phyloP scores from a whole-genome alignment of 2,888 invertebrate genomes.

The Andrena bucephala region DNA sequence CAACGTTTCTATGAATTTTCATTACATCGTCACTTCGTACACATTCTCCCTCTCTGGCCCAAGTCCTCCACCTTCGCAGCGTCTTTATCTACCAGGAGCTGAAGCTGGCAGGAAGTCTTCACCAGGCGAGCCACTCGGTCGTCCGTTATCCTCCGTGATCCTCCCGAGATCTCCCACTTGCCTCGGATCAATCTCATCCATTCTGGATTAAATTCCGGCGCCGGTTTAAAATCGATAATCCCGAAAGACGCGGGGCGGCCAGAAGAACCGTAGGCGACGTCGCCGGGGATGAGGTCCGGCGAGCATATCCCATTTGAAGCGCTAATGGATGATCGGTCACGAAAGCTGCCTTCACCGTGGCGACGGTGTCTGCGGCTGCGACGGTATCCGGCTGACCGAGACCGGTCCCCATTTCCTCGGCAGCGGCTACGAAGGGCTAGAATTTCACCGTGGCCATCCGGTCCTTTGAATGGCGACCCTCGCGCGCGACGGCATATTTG shows the following conservation, averaged over 20 bases:
- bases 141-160: background rate
- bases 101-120: no score
- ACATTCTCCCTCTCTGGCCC: no score
- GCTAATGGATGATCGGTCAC: conserved; percentile 67
- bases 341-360: conserved; percentile 47
- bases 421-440: conserved; percentile 29
- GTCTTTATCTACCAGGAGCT: no score
- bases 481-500: conserved; percentile 37
- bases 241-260: background rate
- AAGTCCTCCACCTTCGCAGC: no score
- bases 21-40: no score
- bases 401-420: conserved; percentile 11
- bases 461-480: conserved; percentile 42
- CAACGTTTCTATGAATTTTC: no score
- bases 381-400: conserved; percentile 22
- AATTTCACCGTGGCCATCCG: conserved; percentile 44
- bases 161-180: background rate
- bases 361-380: conserved; percentile 33
- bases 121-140: no score
- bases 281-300: conserved; percentile 23
- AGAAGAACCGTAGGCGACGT: conserved; percentile 20
- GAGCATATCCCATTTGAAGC: conserved; percentile 46
- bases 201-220: conserved; percentile 51
- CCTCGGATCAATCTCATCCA: conserved; percentile 41
- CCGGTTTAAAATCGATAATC: conserved; percentile 56